These are phyloP conservation scores for Drosophila pegasa DNA, from an alignment of 2,888 invertebrate species.

Conservation along the genomic window DNA sequence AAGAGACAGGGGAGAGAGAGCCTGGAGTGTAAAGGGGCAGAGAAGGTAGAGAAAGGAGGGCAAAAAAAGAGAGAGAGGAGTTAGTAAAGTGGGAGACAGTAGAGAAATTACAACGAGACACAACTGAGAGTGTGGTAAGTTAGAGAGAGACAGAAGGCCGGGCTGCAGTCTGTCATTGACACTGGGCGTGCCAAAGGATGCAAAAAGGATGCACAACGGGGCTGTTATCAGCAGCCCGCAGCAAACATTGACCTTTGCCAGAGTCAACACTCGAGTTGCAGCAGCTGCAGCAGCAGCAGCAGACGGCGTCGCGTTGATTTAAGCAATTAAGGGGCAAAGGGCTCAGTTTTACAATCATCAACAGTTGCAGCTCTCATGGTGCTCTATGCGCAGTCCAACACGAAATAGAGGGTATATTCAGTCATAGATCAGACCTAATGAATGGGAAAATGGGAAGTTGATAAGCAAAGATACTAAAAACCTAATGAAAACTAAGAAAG, in stretches of 20 bases:
- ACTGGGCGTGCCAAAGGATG: constrained; percentile 65
- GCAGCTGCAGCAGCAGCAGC: constrained; percentile 20
- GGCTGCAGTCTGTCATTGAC: constrained; percentile 62
- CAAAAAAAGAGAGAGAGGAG: neutral
- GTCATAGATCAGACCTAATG: neutral
- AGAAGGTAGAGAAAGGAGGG: neutral
- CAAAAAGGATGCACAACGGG: constrained; percentile 20
- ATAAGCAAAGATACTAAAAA: no score
- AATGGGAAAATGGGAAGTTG: neutral
- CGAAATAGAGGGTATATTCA: neutral
- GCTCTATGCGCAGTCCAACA: neutral
- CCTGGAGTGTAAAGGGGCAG: neutral
- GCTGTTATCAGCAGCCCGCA: constrained; percentile 47
- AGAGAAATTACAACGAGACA: neutral
- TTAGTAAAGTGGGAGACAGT: neutral
- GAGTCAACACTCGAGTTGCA: constrained; percentile 31
- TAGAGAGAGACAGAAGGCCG: neutral
- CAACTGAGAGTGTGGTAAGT: neutral
- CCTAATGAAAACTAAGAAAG: neutral
- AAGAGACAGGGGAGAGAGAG: neutral
- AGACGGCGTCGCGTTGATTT: constrained; percentile 43
- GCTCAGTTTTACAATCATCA: constrained; percentile 24
- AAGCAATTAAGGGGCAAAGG: constrained; percentile 60
- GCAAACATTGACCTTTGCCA: constrained; percentile 62
- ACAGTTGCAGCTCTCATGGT: neutral